Base-by-base conservation (phyloP, 2,797 vertebrate species). In the Pipistrellus pygmaeus region DNA sequence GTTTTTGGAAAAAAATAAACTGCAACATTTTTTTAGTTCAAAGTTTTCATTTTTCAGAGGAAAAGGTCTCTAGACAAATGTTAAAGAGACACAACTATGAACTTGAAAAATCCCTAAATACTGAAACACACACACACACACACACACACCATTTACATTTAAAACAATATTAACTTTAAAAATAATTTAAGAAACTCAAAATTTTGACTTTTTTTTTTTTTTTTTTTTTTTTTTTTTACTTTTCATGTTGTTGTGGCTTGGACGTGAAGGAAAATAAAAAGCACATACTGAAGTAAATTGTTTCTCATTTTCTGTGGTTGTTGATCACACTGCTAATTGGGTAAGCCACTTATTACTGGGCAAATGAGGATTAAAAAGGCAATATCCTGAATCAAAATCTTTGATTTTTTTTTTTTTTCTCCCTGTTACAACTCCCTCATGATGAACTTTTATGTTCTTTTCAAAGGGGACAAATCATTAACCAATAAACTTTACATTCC, bases 201-300 rank as follows among this genome's bases (percentile, higher is more conserved):
- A 57, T 55, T 78, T 64, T 86, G 2, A 75, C 44, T 84, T 82
- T 20, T 8, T 8, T 53, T 55, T 78, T 64, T 38, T 38, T 38
- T 55, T 78, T 64, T 38, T 38, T 84, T 82, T 20, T 8, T 8
- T 53, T 55, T 78, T 64, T 38, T 38, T 38, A 75, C 38, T 87
- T 82, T 92, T 85, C 38, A 83, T 4, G 30, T 41, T 69, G 27
- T n/a, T 78, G 44, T 8, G 13, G 30, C 32, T 86, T 35, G n/a
- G n/a, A 55, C 62, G 8, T 55, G 21, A 60, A 71, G 32, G 25
- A 92, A 89, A 95, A 85, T 60, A 82, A 93, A 90, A 92, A 85
- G 25, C 25, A 77, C 77, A 55, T 32, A 46, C 12, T 13, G 66
- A 23, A 68, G 57, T 66, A 66, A 66, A 44, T 13, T 21, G 3